phyloP scores from a whole-genome alignment of 2,888 invertebrate species.

The Cryptophagus acutangulus region DNA sequence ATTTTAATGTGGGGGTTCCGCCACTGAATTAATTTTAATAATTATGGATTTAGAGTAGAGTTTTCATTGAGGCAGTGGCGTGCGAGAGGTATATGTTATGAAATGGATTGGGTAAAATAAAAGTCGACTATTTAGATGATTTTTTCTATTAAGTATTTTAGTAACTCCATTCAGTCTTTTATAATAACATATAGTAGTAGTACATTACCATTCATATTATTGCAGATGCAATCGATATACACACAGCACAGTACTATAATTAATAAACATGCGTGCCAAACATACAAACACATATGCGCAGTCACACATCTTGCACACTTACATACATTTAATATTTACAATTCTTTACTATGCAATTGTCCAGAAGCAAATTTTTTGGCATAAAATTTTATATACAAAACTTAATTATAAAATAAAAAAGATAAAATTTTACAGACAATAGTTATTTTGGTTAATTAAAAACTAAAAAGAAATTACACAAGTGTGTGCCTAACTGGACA shows the following conservation, averaged over 20 bases:
- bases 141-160: constrained; percentile 47
- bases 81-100: too few species aligned
- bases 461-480: constrained; percentile 15
- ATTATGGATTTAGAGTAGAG: too few species aligned
- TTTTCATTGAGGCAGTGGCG: too few species aligned
- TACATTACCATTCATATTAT: constrained; percentile 50
- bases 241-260: constrained; percentile 50
- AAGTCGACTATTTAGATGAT: constrained; percentile 8
- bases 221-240: constrained; percentile 50
- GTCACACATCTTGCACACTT: constrained; percentile 29
- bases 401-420: constrained; percentile 27
- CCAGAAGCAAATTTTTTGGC: constrained; percentile 39
- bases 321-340: constrained; percentile 44
- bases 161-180: constrained; percentile 52
- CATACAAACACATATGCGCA: constrained; percentile 37
- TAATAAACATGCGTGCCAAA: constrained; percentile 45
- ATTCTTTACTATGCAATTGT: constrained; percentile 41
- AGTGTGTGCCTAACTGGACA: constrained; percentile 31
- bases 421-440: constrained; percentile 22
- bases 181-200: constrained; percentile 51
- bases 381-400: constrained; percentile 35
- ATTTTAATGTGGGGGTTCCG: too few species aligned
- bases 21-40: too few species aligned
- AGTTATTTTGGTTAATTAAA: constrained; percentile 1
- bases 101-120: neutral